phyloP scores from a whole-genome alignment of 1,140 invertebrate species.

The Drosophila subobscura region DNA sequence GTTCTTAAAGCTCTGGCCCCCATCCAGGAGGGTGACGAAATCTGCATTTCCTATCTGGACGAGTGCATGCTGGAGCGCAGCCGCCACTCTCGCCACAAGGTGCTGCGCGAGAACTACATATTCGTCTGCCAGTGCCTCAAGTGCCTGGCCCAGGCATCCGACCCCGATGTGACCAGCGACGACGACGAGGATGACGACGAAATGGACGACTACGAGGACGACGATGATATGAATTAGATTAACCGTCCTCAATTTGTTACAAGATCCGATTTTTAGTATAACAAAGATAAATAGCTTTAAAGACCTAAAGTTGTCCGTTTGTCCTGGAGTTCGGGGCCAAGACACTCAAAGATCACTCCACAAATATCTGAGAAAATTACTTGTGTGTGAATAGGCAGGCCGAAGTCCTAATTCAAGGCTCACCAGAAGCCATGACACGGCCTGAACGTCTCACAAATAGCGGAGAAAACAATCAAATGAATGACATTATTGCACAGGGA shows the following conservation, averaged over 20 bases:
- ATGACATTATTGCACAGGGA: no score
- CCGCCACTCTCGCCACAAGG: conserved; percentile 93
- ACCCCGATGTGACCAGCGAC: conserved; percentile 92
- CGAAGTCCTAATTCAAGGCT: no score
- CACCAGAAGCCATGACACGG: no score
- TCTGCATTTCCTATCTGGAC: conserved; percentile 95
- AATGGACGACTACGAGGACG: conserved; percentile 67
- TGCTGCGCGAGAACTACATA: conserved; percentile 92
- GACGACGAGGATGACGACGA: conserved; percentile 86
- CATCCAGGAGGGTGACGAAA: conserved; percentile 93
- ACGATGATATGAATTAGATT: conserved; percentile 68
- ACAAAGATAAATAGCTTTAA: no score
- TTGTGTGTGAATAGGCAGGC: no score
- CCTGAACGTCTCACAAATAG: no score
- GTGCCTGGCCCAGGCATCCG: conserved; percentile 89
- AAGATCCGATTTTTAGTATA: background rate
- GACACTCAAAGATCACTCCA: no score
- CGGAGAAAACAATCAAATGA: no score
- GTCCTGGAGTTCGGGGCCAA: no score
- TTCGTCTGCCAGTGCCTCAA: conserved; percentile 87
- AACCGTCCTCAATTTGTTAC: background rate
- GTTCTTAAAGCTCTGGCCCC: conserved; percentile 90
- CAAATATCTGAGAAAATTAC: no score
- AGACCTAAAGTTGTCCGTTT: no score
- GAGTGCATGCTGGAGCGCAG: conserved; percentile 92